Evolutionary conservation across 1,140 invertebrate genomes (phyloP), one percentile per base, ranked within the genome.

Genomic region (Eurosta solidaginis): DNA sequence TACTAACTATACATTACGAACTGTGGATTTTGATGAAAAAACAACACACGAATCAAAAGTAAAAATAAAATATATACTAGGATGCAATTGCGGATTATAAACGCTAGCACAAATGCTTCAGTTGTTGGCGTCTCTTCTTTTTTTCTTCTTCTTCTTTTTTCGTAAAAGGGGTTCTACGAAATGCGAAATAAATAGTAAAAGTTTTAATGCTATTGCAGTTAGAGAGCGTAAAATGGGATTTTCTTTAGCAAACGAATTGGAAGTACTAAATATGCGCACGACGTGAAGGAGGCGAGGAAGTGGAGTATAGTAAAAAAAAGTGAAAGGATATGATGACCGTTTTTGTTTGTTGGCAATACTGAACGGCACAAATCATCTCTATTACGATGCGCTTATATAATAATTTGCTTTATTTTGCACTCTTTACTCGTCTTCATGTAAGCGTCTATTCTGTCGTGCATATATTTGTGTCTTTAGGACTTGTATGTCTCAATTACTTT

Each of bases 161-260:
- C 12, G 50, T 49, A 49, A 6, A n/a, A 59, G 33, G 33, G 59
- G 59, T 68, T 68, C 59, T 40, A 36, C 59, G 33, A 68, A 68
- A 68, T 68, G 33, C 59, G 59, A 40, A 68, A 68, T n/a, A n/a
- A n/a, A n/a, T 68, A 68, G 59, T 68, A 68, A 68, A 68, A 68
- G 59, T 68, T 68, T 68, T 68, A 68, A 68, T 40, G 36, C 59
- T 33, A 68, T 68, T 68, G 59, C 59, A 68, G 59, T 68, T 68
- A 68, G 59, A 68, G 40, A 68, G 59, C 33, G 59, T 68, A 68
- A 68, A 68, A 68, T 68, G 59, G 59, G 59, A 68, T 68, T 68
- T 68, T 68, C 59, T 68, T 29, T 68, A 33, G 59, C 40, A 68
- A 40, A 68, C 33, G 59, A 68, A 68, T 36, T 68, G 59, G 33